Base-by-base conservation (phyloP, 2,113 vertebrate species). In the Sakesphorus luctuosus region DNA sequence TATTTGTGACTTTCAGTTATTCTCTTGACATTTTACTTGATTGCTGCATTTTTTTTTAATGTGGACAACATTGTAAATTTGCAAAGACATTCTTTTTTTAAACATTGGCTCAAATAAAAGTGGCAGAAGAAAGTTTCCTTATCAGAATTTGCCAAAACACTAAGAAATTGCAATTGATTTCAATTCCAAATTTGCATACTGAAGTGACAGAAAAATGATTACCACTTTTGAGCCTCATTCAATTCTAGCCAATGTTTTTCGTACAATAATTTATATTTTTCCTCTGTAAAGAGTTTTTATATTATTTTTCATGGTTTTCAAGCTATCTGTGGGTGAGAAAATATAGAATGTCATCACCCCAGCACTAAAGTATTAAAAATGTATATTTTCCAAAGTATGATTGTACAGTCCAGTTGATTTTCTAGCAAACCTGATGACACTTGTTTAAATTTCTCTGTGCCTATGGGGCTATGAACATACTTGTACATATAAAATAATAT, bases 281-380 rank as follows among this genome's bases (percentile, higher is more conserved):
- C 3, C 13, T 28, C 6, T 2, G 0, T 3, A 50, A 50, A 11
- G 25, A 15, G 1, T 38, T 78, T 66, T 40, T 52, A 17, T 10
- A 8, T 16, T 33, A 36, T 43, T 74, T 13, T 26, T n/a, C n/a
- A 28, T 59, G 13, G 6, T 40, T 90, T 83, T 75, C 28, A 82
- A 85, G 19, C 16, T 73, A 49, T 63, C 7, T 74, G 44, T 55
- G 18, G 24, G 6, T 63, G 36, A 75, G 17, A 67, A 78, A 88
- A 75, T 40, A 13, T 19, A 53, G 20, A 61, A 15, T 17, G 2
- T 74, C 7, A 38, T 66, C 9, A 16, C 4, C 5, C 21, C 3
- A 3, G 24, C 50, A 68, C 5, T n/a, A 9, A 11, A 7, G 5
- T 62, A 52, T 4, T 26, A 47, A 33, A 33, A 36, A 44, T 10